Evolutionary conservation across 2,888 invertebrate genomes (phyloP).

Genomic region (Camptogramma bilineatum): DNA sequence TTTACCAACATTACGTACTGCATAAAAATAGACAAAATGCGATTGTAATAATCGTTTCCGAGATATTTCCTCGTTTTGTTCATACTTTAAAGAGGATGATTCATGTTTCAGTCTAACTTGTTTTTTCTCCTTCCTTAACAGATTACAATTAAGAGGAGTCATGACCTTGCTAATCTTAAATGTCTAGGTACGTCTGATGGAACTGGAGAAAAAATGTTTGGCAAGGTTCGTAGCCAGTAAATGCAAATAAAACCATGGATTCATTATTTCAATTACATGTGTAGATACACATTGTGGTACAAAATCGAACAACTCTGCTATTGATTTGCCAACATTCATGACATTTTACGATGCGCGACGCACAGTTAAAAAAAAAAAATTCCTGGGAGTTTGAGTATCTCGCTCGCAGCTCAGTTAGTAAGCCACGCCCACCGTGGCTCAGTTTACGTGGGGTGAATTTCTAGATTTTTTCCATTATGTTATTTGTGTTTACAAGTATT

Average conservation of each 20-base stretch:
- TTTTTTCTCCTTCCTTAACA: slow-evolving; percentile 38
- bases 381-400: too few relatives aligned
- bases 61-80: slow-evolving; percentile 53
- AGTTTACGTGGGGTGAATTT: too few relatives aligned
- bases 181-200: slow-evolving; percentile 24
- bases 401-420: neutral
- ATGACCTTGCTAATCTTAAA: slow-evolving; percentile 38
- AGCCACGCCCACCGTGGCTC: too few relatives aligned
- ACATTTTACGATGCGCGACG: too few relatives aligned
- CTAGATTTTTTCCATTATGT: too few relatives aligned
- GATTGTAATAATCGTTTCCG: slow-evolving; percentile 53
- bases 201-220: slow-evolving; percentile 21
- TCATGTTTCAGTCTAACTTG: slow-evolving; percentile 36
- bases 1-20: slow-evolving; percentile 18
- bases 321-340: too few relatives aligned
- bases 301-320: too few relatives aligned
- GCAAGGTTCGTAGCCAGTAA: slow-evolving; percentile 18
- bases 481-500: too few relatives aligned
- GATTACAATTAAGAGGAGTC: slow-evolving; percentile 40
- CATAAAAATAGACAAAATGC: slow-evolving; percentile 24
- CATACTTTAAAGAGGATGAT: slow-evolving; percentile 36
- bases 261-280: too few relatives aligned
- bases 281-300: too few relatives aligned
- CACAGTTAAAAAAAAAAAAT: too few relatives aligned
- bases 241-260: too few relatives aligned